phyloP scores from a whole-genome alignment of 1,140 invertebrate genomes.

The Parasteatoda tepidariorum region DNA sequence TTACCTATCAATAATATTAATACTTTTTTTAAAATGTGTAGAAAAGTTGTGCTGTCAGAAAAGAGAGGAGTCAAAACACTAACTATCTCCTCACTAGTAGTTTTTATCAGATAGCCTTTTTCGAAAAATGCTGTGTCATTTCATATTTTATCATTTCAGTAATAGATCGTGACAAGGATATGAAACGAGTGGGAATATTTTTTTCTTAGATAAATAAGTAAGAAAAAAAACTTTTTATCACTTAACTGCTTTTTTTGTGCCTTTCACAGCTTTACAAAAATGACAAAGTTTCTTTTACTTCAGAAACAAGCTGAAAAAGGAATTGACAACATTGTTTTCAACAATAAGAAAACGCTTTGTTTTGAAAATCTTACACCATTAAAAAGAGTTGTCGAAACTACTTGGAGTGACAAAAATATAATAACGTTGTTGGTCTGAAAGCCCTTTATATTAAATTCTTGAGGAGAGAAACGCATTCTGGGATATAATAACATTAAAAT shows the following conservation, averaged over 20 bases:
- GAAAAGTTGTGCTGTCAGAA: too few relatives aligned
- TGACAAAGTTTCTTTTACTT: neutral
- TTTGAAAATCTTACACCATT: neutral
- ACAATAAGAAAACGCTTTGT: neutral
- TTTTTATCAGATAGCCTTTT: neutral
- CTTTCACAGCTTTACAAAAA: neutral
- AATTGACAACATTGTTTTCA: conserved; percentile 33
- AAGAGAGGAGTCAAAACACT: too few relatives aligned
- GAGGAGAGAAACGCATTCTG: too few relatives aligned
- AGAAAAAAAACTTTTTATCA: neutral
- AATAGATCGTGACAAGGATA: neutral
- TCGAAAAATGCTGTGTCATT: neutral
- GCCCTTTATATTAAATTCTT: too few relatives aligned
- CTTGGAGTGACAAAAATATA: neutral
- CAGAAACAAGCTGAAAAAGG: neutral
- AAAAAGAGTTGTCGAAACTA: neutral
- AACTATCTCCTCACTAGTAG: too few relatives aligned
- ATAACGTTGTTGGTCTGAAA: neutral
- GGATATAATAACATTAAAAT: too few relatives aligned
- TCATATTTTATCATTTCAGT: neutral
- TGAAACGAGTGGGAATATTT: neutral
- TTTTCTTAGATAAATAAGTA: neutral
- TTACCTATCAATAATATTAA: too few relatives aligned
- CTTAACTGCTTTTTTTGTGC: neutral
- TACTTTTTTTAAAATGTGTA: too few relatives aligned